Evolutionary conservation across 2,797 vertebrate genomes (phyloP), one percentile per base, ranked within the genome.

Genomic region (Xenopus petersii): DNA sequence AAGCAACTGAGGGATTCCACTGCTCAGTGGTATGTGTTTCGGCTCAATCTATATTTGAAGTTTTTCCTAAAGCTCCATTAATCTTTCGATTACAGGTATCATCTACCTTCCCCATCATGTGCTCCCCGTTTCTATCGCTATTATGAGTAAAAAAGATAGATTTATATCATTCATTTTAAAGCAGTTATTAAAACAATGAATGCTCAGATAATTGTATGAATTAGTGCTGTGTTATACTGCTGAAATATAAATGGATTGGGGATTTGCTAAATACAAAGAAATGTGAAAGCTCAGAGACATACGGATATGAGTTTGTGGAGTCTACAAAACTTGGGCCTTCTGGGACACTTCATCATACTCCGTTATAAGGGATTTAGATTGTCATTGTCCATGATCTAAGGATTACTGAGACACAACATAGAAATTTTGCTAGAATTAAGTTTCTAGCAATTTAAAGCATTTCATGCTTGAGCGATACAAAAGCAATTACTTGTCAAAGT

Each of bases 401-500:
- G 73, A 84, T 80, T 84, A 86, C 79, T 71, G 80, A 81, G 81
- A 74, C 26, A 79, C 58, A 84, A 73, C 80, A 84, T 82, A 79
- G 81, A 80, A 83, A 76, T 12, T 81, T 84, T 83, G 33, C 63
- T 81, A 81, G 82, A 83, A 81, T 84, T 84, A 82, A 80, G 2
- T 86, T 87, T 87, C 80, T 85, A 86, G 81, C 79, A 79, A 74
- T 78, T 55, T 80, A 80, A 78, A 77, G 61, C 0, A 81, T 81
- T 89, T 87, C 74, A 83, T 84, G 82, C 83, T 85, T 86, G 81
- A 86, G 71, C 81, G 79, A 84, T 17, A 0, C 75, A 75, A 82
- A 86, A 81, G 83, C 81, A 84, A 84, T 87, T 86, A 86, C 83
- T 84, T 87, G 59, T 65, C 65, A 71, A 73, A 81, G 70, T 81